Evolutionary conservation across 2,888 invertebrate genomes (phyloP).

Genomic region (Baccha elongata): DNA sequence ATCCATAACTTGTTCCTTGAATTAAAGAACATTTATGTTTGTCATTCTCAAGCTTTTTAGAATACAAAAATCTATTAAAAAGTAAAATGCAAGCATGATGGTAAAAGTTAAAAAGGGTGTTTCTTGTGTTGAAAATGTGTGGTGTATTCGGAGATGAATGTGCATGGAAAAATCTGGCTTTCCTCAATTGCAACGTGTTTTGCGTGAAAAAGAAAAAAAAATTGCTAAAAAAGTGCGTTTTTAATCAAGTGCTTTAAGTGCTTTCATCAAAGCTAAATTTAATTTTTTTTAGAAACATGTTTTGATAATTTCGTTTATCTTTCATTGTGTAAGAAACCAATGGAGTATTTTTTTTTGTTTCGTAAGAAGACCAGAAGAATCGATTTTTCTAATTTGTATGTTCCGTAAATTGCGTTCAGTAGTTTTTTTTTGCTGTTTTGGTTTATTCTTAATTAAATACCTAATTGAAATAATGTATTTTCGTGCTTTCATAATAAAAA

Average conservation of each 20-base stretch:
- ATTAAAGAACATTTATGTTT: neutral
- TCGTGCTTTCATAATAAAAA: conserved; percentile 10
- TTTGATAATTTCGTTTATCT: too few species aligned
- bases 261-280: neutral
- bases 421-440: neutral
- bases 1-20: neutral
- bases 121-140: conserved; percentile 66
- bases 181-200: conserved; percentile 62
- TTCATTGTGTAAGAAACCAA: too few species aligned
- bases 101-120: conserved; percentile 67
- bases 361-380: conserved; percentile 46
- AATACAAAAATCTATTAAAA: conserved; percentile 12
- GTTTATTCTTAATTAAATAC: too few species aligned
- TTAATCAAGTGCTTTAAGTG: conserved; percentile 1
- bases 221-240: conserved; percentile 44
- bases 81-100: conserved; percentile 53
- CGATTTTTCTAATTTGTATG: conserved; percentile 47
- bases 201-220: conserved; percentile 55
- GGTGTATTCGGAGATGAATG: conserved; percentile 62
- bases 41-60: too few species aligned
- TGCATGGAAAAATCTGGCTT: conserved; percentile 67
- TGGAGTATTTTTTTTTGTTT: conserved; percentile 35
- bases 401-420: conserved; percentile 5
- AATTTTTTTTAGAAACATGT: neutral
- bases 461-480: too few species aligned